Evolutionary conservation across 2,888 invertebrate genomes (phyloP).

Genomic region (Volucella bombylans): DNA sequence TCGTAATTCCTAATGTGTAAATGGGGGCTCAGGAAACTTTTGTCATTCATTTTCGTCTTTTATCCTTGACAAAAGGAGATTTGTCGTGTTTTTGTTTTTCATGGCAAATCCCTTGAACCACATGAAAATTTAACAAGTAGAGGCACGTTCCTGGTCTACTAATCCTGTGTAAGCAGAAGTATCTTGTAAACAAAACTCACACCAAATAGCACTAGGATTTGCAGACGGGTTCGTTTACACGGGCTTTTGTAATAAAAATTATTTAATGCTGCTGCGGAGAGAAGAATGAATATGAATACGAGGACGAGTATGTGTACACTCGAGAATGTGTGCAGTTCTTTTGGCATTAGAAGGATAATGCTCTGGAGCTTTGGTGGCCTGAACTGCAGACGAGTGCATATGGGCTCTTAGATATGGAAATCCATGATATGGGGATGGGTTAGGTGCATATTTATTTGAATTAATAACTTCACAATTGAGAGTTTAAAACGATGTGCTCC

Average conservation of each 20-base stretch:
- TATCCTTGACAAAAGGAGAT: slow-evolving; percentile 62
- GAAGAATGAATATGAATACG: slow-evolving; percentile 25
- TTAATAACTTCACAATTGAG: no score
- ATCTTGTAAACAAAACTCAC: slow-evolving; percentile 62
- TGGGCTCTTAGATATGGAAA: slow-evolving; percentile 28
- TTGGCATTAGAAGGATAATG: slow-evolving; percentile 43
- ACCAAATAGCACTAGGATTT: slow-evolving; percentile 58
- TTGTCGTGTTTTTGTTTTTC: slow-evolving; percentile 32
- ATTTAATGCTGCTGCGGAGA: slow-evolving; percentile 35
- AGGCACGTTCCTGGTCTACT: slow-evolving; percentile 49
- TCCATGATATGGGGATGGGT: slow-evolving; percentile 63
- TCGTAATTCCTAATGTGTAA: slow-evolving; percentile 37
- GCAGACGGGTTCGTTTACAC: slow-evolving; percentile 63
- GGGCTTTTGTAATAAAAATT: slow-evolving; percentile 59
- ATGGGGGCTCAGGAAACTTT: slow-evolving; percentile 22
- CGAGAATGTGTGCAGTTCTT: slow-evolving; percentile 30
- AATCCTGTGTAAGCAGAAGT: slow-evolving; percentile 45
- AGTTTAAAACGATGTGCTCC: no score
- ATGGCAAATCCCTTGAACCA: slow-evolving; percentile 62
- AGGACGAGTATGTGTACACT: slow-evolving; percentile 28
- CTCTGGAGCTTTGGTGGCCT: slow-evolving; percentile 31
- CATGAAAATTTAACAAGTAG: slow-evolving; percentile 69
- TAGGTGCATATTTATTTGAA: background rate
- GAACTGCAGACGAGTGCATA: slow-evolving; percentile 16
- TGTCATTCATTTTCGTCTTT: slow-evolving; percentile 39